Base-by-base conservation (phyloP, 2,797 vertebrate species). In the Notamacropus eugenii region DNA sequence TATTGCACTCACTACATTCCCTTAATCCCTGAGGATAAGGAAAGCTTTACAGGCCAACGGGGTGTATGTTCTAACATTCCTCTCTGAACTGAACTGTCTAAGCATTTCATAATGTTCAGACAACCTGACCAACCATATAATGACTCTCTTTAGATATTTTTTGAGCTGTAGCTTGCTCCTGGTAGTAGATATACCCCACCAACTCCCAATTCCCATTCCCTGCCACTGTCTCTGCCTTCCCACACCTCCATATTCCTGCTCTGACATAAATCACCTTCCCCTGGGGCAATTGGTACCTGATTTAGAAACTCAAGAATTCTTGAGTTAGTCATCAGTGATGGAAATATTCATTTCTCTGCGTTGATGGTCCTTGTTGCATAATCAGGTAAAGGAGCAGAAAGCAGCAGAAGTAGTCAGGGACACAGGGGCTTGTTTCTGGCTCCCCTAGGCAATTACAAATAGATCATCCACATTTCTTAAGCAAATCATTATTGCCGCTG, bases 161-260 rank as follows among this genome's bases (percentile, higher is more conserved):
- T 67, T 67, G n/a, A 67, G 62, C 34, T n/a, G 4, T 34, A 67
- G 13, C 13, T 67, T 67, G 16, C n/a, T 59, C 10, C 10, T 74
- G 16, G 13, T 74, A 5, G n/a, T 67, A 74, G 16, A 40, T 16
- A 74, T 67, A n/a, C 34, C 55, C 3, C 55, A 56, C 55, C 19
- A 56, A 56, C 4, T 19, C 19, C 19, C 55, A 55, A 55, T 16
- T 22, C 34, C 34, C 13, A 67, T 5, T 1, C 1, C 34, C 4
- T 19, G 0, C 5, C 16, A n/a, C n/a, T 67, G 5, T 19, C 1
- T 11, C 34, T 14, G 22, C n/a, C 5, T 6, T 8, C 3, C 19
- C 67, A 40, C 67, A 40, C 0, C n/a, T 8, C n/a, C 16, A 82
- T 40, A 82, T 6, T 46, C 19, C n/a, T 82, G n/a, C 19, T 82